Evolutionary conservation across 2,797 vertebrate genomes (phyloP), one percentile per base, ranked within the genome.

Genomic region (Columba guinea): DNA sequence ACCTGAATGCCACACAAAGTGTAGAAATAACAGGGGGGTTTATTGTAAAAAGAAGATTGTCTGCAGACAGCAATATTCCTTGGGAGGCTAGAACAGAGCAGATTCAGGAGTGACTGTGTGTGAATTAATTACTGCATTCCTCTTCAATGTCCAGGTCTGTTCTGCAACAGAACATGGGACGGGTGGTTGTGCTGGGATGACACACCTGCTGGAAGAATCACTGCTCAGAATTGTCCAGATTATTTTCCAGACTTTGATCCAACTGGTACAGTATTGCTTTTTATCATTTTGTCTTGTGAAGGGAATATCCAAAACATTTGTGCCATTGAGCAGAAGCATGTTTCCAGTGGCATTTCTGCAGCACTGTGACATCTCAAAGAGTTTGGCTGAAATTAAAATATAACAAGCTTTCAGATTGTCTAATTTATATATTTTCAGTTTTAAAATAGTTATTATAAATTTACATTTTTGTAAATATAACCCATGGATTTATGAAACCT

Each of bases 161-260:
- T 98, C 89, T 99, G 99, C 97, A 99, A 98, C 91, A 98, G 99
- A 8, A 99, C 99, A 2, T 99, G 99, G 99, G 99, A 99, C 2
- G 99, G 99, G 55, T 99, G 99, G 99, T 86, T 99, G 64, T 99
- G 99, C 96, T 99, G 99, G 99, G 99, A 99, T 0, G 99, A 99
- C 60, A 99, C 99, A 0, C 98, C 98, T 2, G 99, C 98, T 8
- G 99, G 99, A 79, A 98, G 96, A 1, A 91, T 97, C 39, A 96
- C 98, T 14, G 97, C 97, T 46, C 99, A 99, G 94, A 98, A 98
- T 95, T 99, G 99, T 80, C 99, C 99, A 0, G 98, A 99, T 95
- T 99, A 99, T 95, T 99, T 99, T 93, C 96, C 95, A 6, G 99
- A 99, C 96, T 99, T 99, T 28, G 99, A 99, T 95, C 97, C 98